Evolutionary conservation across 2,113 vertebrate species (phyloP).

Genomic region (Ptychochromis oligacanthus): DNA sequence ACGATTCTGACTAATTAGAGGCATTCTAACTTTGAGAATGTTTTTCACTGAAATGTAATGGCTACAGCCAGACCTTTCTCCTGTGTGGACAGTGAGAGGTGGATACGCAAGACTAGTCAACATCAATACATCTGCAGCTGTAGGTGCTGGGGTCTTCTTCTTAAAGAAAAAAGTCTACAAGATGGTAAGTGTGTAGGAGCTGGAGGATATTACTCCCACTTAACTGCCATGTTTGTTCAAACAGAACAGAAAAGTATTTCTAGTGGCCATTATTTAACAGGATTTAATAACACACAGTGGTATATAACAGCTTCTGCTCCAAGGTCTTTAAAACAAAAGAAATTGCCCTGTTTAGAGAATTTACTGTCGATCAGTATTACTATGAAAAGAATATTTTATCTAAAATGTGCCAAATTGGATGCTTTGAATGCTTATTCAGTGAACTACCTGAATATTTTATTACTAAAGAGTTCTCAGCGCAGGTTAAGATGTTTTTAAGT

Average conservation of each 20-base stretch:
- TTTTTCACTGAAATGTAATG: conserved; percentile 6
- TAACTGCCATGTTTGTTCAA: background rate
- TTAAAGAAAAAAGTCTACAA: background rate
- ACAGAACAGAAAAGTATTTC: background rate
- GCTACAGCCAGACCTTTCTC: background rate
- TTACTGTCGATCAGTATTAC: background rate
- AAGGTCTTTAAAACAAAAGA: fast-evolving
- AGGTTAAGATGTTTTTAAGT: background rate
- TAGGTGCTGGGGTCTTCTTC: background rate
- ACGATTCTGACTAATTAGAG: conserved; percentile 26
- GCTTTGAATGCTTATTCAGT: background rate
- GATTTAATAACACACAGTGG: background rate
- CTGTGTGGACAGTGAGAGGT: background rate
- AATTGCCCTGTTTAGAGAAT: background rate
- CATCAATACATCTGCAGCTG: conserved; percentile 1
- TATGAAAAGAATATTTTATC: background rate
- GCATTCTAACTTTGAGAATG: background rate
- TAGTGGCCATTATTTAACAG: background rate
- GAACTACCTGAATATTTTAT: no score
- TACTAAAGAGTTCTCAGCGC: no score
- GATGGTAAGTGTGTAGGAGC: background rate
- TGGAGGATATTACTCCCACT: background rate
- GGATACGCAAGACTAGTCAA: conserved; percentile 2
- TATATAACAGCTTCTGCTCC: background rate
- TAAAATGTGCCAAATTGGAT: background rate